Percentiles rank a stretch among this genome's conserved stretches.
These are phyloP conservation scores for Anguilla marmorata DNA, from an alignment of 2,797 vertebrate species.

Conservation along the genomic window DNA sequence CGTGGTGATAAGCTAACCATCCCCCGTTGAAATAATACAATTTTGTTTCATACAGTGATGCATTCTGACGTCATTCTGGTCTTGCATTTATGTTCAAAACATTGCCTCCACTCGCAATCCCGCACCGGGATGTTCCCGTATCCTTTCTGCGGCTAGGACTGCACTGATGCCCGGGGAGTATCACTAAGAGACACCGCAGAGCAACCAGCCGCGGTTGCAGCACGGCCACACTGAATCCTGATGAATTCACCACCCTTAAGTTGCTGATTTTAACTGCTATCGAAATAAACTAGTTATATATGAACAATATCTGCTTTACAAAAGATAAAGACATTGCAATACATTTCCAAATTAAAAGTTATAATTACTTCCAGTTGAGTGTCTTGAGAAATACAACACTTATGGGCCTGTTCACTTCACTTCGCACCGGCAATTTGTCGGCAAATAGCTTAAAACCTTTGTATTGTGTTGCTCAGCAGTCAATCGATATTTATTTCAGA, in stretches of 20 bases:
- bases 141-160: conserved; percentile 64
- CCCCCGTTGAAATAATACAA: not conserved
- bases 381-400: conserved; percentile 61
- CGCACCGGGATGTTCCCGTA: conserved; percentile 63
- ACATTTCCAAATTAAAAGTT: conserved; percentile 30
- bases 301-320: not conserved
- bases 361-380: conserved; percentile 38
- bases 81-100: conserved; percentile 19
- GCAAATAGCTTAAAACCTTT: conserved; percentile 65
- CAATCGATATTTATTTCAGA: conserved; percentile 28
- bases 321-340: not conserved
- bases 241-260: conserved; percentile 8
- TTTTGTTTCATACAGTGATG: not conserved
- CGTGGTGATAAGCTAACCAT: not conserved
- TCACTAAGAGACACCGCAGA: conserved; percentile 78
- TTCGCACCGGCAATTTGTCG: conserved; percentile 72
- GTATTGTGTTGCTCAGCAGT: conserved; percentile 55
- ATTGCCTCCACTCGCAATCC: conserved; percentile 34
- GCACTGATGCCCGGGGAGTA: conserved; percentile 66
- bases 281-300: not conserved
- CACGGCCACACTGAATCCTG: conserved; percentile 57
- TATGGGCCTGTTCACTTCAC: conserved; percentile 69
- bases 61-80: conserved; percentile 34
- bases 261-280: not conserved
- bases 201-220: conserved; percentile 63